These are phyloP conservation scores for Mystacides longicornis DNA, from an alignment of 2,888 invertebrate species.

Conservation along the genomic window DNA sequence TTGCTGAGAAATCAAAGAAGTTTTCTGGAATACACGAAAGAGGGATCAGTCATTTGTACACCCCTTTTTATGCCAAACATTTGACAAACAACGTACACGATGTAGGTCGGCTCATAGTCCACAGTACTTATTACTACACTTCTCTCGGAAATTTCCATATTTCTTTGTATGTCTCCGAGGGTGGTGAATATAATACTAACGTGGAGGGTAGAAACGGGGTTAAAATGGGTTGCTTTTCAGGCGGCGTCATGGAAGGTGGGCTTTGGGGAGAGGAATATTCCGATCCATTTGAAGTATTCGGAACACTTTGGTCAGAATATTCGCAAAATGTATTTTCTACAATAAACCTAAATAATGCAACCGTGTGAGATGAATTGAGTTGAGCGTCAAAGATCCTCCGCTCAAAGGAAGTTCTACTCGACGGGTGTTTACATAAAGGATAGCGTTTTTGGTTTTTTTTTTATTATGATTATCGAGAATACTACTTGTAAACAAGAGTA, in stretches of 20 bases:
- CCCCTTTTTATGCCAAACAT: background rate
- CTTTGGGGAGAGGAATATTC: background rate
- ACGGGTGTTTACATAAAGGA: no score
- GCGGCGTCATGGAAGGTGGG: background rate
- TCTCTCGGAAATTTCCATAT: constrained; percentile 22
- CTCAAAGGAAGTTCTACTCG: no score
- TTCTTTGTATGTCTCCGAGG: constrained; percentile 19
- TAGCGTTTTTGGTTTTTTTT: no score
- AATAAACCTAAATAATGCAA: no score
- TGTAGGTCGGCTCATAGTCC: background rate
- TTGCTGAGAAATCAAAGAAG: background rate
- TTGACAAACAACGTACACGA: background rate
- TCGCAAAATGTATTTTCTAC: background rate
- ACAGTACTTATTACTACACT: background rate
- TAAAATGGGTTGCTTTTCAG: background rate
- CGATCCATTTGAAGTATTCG: background rate
- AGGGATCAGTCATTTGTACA: background rate
- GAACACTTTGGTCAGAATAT: background rate
- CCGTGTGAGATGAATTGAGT: no score
- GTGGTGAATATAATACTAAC: background rate
- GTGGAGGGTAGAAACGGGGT: background rate
- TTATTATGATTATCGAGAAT: no score
- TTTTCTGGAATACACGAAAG: background rate
- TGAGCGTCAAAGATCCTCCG: no score
- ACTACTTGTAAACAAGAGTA: no score